Percentiles rank a stretch among this genome's conserved stretches.
Evolutionary conservation across 1,140 invertebrate genomes (phyloP).

Genomic region (Maconellicoccus hirsutus): DNA sequence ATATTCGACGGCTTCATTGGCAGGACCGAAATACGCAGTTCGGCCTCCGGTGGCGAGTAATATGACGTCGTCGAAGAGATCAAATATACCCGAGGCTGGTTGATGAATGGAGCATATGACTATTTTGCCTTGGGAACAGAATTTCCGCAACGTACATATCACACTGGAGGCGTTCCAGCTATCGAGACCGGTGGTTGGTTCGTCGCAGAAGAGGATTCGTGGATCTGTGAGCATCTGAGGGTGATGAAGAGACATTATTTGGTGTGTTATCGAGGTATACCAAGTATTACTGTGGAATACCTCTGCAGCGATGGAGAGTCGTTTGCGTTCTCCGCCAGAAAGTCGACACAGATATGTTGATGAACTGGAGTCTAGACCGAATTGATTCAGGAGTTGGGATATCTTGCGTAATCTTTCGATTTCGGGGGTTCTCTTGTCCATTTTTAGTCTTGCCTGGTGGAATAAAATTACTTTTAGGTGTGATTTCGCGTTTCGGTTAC

Average conservation of each 20-base stretch:
- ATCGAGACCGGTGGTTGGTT: too few relatives aligned
- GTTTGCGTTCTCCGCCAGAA: slow-evolving; percentile 85
- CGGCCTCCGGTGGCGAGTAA: slow-evolving; percentile 58
- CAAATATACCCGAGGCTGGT: slow-evolving; percentile 69
- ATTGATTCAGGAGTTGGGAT: slow-evolving; percentile 47
- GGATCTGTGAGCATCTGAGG: slow-evolving; percentile 45
- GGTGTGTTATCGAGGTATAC: too few relatives aligned
- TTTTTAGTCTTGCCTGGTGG: slow-evolving; percentile 32
- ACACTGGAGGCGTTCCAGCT: slow-evolving; percentile 29
- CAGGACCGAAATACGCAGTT: slow-evolving; percentile 60
- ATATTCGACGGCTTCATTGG: slow-evolving; percentile 45
- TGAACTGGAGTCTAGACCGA: slow-evolving; percentile 57
- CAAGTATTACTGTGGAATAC: too few relatives aligned
- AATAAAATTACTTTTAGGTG: too few relatives aligned
- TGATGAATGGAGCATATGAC: slow-evolving; percentile 78
- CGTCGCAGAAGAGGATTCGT: too few relatives aligned
- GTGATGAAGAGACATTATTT: neutral
- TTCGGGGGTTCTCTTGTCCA: slow-evolving; percentile 34
- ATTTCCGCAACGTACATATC: slow-evolving; percentile 26
- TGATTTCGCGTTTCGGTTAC: too few relatives aligned
- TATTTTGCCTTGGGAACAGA: slow-evolving; percentile 44
- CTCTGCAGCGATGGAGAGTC: slow-evolving; percentile 78
- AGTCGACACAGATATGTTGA: slow-evolving; percentile 67
- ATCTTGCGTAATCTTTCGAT: slow-evolving; percentile 33
- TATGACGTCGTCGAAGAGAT: slow-evolving; percentile 67